These are phyloP conservation scores for Myopa tessellatipennis DNA, from an alignment of 2,888 invertebrate species.

Conservation along the genomic window DNA sequence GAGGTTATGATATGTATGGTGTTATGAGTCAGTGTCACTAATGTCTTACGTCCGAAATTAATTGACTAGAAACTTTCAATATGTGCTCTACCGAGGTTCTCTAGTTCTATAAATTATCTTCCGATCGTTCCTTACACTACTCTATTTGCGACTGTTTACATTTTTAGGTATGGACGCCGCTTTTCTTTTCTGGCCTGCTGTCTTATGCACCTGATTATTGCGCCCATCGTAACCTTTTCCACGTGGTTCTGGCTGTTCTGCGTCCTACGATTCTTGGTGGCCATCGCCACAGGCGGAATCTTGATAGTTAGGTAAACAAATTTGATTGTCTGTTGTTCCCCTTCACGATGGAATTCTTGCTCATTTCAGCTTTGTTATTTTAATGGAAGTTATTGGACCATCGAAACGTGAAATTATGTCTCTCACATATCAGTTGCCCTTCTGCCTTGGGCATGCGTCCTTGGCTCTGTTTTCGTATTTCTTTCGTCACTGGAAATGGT, in stretches of 20 bases:
- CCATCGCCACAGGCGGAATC: constrained; percentile 83
- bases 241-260: constrained; percentile 76
- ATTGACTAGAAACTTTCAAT: too few relatives aligned
- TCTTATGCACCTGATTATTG: constrained; percentile 78
- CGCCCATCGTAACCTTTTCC: constrained; percentile 77
- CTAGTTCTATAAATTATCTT: too few relatives aligned
- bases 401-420: constrained; percentile 69
- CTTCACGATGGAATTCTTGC: background rate
- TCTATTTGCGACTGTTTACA: background rate
- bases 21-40: too few relatives aligned
- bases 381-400: constrained; percentile 76
- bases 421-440: constrained; percentile 78
- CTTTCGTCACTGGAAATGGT: constrained; percentile 75
- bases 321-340: background rate
- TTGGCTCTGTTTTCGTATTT: constrained; percentile 75
- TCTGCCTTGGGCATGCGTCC: constrained; percentile 76
- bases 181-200: constrained; percentile 80
- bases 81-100: too few relatives aligned
- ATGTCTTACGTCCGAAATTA: too few relatives aligned
- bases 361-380: constrained; percentile 73
- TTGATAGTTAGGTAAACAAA: constrained; percentile 75
- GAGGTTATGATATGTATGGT: too few relatives aligned
- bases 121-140: too few relatives aligned
- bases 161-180: constrained; percentile 79
- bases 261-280: constrained; percentile 77